Conservation (phyloP, 2,888 invertebrate genomes). For the Congeria kusceri region DNA sequence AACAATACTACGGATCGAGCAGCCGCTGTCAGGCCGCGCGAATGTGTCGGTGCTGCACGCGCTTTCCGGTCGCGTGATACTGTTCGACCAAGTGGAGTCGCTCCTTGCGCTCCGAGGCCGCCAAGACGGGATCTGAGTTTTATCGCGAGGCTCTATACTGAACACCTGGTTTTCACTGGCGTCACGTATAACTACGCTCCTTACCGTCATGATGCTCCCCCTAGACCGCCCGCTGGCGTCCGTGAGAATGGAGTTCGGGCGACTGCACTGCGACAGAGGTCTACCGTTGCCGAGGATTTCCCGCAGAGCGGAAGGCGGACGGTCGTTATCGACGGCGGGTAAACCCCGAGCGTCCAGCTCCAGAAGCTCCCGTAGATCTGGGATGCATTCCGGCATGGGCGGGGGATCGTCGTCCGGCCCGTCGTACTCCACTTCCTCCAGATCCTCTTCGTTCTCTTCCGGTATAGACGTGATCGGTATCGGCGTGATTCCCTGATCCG, state of each 20-base stretch:
- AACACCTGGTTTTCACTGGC: conserved; percentile 56
- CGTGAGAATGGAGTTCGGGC: conserved; percentile 54
- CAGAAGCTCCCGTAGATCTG: conserved; percentile 53
- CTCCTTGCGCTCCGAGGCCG: conserved; percentile 52
- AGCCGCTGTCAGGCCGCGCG: conserved; percentile 42
- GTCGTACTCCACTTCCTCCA: conserved; percentile 59
- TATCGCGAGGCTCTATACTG: conserved; percentile 57
- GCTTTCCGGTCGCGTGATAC: conserved; percentile 60
- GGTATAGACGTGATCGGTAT: conserved; percentile 53
- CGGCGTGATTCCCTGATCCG: conserved; percentile 31
- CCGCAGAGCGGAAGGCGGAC: conserved; percentile 35
- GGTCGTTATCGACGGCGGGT: conserved; percentile 48
- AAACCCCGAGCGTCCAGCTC: conserved; percentile 45
- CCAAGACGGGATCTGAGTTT: conserved; percentile 21
- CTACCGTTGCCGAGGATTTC: conserved; percentile 28
- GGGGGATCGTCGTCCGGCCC: conserved; percentile 57
- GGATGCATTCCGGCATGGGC: conserved; percentile 55
- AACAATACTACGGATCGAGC: conserved; percentile 22
- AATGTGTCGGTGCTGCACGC: conserved; percentile 51
- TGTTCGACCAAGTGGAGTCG: conserved; percentile 64
- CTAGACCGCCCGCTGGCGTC: conserved; percentile 41
- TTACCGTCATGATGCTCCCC: conserved; percentile 56
- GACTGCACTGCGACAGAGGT: conserved; percentile 28
- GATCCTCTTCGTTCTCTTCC: conserved; percentile 57
- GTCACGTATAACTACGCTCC: conserved; percentile 59